These are phyloP conservation scores for Callipepla californica DNA, from an alignment of 2,113 vertebrate species.

Conservation along the genomic window DNA sequence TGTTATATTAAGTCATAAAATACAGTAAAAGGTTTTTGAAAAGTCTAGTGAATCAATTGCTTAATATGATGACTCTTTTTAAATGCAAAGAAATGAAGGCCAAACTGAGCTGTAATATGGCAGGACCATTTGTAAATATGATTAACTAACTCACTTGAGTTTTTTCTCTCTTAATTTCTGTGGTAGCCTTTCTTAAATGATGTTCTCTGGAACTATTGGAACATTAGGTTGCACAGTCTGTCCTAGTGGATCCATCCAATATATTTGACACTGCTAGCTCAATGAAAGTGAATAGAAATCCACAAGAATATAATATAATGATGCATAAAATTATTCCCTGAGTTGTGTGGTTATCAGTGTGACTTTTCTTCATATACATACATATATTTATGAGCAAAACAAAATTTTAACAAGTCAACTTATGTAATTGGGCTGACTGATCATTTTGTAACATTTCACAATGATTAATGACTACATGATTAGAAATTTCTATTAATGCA, in stretches of 20 bases:
- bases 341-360: neutral
- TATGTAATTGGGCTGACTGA: neutral
- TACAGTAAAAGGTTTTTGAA: neutral
- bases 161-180: neutral
- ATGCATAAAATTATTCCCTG: neutral
- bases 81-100: conserved; percentile 11
- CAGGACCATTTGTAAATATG: conserved; percentile 20
- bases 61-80: neutral
- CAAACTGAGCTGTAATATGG: neutral
- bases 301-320: neutral
- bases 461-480: neutral
- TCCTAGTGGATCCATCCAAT: neutral
- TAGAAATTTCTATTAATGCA: neutral
- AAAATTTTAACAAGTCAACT: neutral
- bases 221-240: neutral
- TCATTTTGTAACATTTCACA: neutral
- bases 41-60: neutral
- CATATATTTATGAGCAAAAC: neutral
- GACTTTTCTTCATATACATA: neutral
- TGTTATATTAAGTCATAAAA: conserved; percentile 5
- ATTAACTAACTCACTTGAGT: conserved; percentile 15
- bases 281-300: neutral
- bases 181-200: neutral
- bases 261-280: neutral
- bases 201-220: conserved; percentile 5